Evolutionary conservation across 92 coral and sea anemone species (phyloP), one percentile per base, ranked within the genome.

Genomic region (Actinernus sp.): DNA sequence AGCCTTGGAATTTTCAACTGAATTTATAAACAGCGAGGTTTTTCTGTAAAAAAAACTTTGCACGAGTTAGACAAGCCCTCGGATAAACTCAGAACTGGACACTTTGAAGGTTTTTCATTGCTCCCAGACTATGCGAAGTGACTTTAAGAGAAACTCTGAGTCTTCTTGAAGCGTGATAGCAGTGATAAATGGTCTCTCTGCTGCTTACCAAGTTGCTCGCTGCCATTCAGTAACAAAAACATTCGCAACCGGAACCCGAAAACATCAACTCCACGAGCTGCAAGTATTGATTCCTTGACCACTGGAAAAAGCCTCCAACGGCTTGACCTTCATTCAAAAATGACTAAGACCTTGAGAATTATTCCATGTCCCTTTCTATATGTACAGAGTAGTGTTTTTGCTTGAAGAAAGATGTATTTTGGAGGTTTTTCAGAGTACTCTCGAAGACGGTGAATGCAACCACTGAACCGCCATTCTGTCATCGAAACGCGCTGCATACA

Each of bases 141-240:
- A n/a, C n/a, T n/a, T n/a, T n/a, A n/a, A n/a, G n/a, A n/a, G n/a
- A n/a, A n/a, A n/a, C n/a, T n/a, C n/a, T n/a, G n/a, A n/a, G n/a
- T n/a, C n/a, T n/a, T n/a, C n/a, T n/a, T n/a, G n/a, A n/a, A n/a
- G n/a, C n/a, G n/a, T n/a, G n/a, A n/a, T n/a, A n/a, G n/a, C n/a
- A n/a, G n/a, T n/a, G n/a, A n/a, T n/a, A n/a, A n/a, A n/a, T n/a
- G n/a, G n/a, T n/a, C n/a, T n/a, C n/a, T n/a, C n/a, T n/a, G n/a
- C n/a, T 18, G 18, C 52, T 45, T 70, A 70, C 78, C 78, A 70
- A 70, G 66, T 70, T 70, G 61, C 58, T 70, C 26, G 78, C 65
- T 39, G 78, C 78, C 78, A 70, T 70, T 70, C 78, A 70, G 78
- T 70, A 70, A 70, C 78, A 70, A 70, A 55, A 70, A 70, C 78